A percentile compares a stretch with the other conserved stretches of the same genome.
These are phyloP conservation scores for Rhabdornis inornatus DNA, from an alignment of 2,113 vertebrate genomes.

Conservation along the genomic window DNA sequence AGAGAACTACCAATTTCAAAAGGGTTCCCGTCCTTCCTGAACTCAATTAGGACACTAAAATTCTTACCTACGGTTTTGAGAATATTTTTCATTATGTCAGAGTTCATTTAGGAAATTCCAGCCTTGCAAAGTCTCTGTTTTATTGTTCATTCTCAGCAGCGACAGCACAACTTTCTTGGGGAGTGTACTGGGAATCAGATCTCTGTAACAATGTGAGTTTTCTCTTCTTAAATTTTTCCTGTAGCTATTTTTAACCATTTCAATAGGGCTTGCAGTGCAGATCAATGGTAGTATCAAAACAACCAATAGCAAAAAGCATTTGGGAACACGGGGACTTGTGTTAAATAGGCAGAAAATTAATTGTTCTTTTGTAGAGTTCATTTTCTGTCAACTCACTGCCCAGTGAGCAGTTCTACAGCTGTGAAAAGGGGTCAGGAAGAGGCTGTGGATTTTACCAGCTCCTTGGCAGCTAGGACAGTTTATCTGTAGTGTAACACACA, in stretches of 20 bases:
- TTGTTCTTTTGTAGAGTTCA: neutral
- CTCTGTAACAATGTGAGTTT: neutral
- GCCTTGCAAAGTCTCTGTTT: neutral
- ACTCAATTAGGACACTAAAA: neutral
- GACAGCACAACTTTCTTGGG: neutral
- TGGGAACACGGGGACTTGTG: neutral
- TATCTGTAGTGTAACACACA: neutral
- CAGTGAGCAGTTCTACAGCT: neutral
- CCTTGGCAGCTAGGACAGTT: neutral
- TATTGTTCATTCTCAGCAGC: neutral
- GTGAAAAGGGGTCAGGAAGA: neutral
- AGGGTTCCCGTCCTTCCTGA: neutral
- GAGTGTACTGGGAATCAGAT: neutral
- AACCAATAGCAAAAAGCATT: neutral
- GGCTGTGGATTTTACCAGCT: neutral
- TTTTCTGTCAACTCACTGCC: neutral
- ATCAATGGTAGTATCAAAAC: neutral
- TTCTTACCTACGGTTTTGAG: neutral
- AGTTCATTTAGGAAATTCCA: neutral
- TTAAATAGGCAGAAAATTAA: neutral
- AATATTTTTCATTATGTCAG: neutral
- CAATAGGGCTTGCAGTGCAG: neutral
- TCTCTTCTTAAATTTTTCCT: neutral
- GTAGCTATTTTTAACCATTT: neutral
- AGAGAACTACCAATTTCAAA: neutral